Evolutionary conservation across 2,113 vertebrate species (phyloP).

Genomic region (Empidonax alnorum): DNA sequence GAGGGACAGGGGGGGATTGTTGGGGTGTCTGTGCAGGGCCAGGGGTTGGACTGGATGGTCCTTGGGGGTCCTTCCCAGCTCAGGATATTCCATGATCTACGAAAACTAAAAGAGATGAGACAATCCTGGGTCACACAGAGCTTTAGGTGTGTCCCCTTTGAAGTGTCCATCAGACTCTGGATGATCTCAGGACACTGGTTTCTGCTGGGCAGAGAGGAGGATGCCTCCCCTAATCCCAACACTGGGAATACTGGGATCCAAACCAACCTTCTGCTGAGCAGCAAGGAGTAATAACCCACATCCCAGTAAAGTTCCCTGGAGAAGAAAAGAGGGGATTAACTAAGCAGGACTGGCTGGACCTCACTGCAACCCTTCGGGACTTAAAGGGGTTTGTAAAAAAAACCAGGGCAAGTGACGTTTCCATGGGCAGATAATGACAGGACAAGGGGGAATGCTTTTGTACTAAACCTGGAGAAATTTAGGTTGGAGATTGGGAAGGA

Average conservation of each 20-base stretch:
- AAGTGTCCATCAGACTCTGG: not conserved
- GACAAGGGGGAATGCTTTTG: not conserved
- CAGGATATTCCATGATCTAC: not conserved
- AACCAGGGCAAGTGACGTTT: not conserved
- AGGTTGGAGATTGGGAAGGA: not conserved
- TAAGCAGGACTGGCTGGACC: not conserved
- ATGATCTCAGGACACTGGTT: not conserved
- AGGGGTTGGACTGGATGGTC: not conserved
- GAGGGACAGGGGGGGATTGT: not conserved
- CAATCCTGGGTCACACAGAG: accelerated
- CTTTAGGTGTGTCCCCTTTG: not conserved
- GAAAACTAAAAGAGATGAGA: not conserved
- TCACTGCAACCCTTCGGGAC: not conserved
- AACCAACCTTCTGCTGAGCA: not conserved
- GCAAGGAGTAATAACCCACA: not conserved
- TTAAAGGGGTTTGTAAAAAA: not conserved
- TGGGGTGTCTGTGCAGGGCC: not conserved
- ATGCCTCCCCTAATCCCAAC: too few relatives aligned
- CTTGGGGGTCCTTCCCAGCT: not conserved
- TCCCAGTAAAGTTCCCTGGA: not conserved
- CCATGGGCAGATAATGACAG: not conserved
- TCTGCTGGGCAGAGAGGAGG: too few relatives aligned
- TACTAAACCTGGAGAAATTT: not conserved
- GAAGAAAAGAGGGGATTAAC: not conserved
- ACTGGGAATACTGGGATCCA: too few relatives aligned